Evolutionary conservation across 2,797 vertebrate genomes (phyloP), one percentile per base, ranked within the genome.

Genomic region (Clarias laeviceps): DNA sequence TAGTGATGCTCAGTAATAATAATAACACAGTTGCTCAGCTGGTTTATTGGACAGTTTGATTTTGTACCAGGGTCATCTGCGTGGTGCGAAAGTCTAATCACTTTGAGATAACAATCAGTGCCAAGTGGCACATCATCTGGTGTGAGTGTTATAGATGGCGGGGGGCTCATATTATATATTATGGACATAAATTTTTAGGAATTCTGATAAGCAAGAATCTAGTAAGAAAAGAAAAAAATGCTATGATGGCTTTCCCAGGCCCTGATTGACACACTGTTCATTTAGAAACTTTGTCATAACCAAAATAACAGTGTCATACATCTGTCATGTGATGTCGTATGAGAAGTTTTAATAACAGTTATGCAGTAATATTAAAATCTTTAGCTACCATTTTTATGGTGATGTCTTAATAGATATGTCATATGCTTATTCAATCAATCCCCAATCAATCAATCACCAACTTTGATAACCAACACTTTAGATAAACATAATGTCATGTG

Each of bases 81-180:
- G 88, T 90, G 87, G 90, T 87, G 84, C 61, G 87, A 84, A 83
- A 65, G 82, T 87, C 90, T 92, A 91, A 93, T 93, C 91, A 92
- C 89, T 86, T 91, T 84, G 64, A 86, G 92, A 93, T 93, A 88
- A 93, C 93, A 89, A 94, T 93, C 91, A 80, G 88, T 87, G 91
- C 88, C 88, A 88, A 91, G 89, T 90, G 89, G 88, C 66, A n/a
- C 89, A 88, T 87, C 59, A 70, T 91, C 90, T 82, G 85, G 87
- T 80, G 76, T 86, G 50, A 40, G 34, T 69, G 45, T 82, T 82
- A 45, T 72, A 82, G 32, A 78, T 82, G 72, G 65, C 64, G 69
- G 50, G 50, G 64, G 7, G 11, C 29, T 29, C 4, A 40, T 40
- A 32, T 80, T 59, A 66, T 50, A 73, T 66, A 76, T 82, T 82